phyloP scores from a whole-genome alignment of 2,888 invertebrate genomes.

The Drosophila affinis region DNA sequence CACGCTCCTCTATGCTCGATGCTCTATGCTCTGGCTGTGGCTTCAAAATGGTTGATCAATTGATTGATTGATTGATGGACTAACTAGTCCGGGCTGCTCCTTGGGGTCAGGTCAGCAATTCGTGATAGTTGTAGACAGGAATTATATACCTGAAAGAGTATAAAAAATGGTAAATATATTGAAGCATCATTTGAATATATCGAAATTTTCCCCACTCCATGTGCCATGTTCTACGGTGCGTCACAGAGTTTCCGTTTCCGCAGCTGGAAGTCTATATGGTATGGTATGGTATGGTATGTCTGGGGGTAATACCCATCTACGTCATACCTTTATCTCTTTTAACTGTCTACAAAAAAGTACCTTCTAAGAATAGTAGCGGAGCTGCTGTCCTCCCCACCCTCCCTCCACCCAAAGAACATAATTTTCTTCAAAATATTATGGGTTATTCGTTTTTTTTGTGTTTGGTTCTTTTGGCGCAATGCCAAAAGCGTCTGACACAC shows the following conservation, averaged over 20 bases:
- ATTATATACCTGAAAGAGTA: conserved; percentile 48
- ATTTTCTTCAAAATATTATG: conserved; percentile 22
- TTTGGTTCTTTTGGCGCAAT: conserved; percentile 54
- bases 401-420: conserved; percentile 31
- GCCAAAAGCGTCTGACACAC: conserved; percentile 59
- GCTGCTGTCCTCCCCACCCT: conserved; percentile 7
- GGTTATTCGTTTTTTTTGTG: conserved; percentile 24
- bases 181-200: not conserved
- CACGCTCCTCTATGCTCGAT: not conserved
- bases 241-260: conserved; percentile 37
- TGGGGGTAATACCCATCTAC: conserved; percentile 58
- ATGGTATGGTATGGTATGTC: not conserved
- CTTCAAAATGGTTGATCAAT: conserved; percentile 1
- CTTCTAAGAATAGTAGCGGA: conserved; percentile 27
- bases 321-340: conserved; percentile 45
- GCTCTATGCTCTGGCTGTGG: not conserved
- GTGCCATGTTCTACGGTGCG: conserved; percentile 49
- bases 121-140: conserved; percentile 15
- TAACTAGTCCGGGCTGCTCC: not conserved
- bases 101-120: not conserved
- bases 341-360: conserved; percentile 18
- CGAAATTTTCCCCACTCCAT: not conserved
- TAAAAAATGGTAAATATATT: not conserved
- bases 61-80: conserved; percentile 5
- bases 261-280: conserved; percentile 43